A percentile compares a stretch with the other conserved stretches of the same genome.
Conservation (phyloP, 2,797 vertebrate genomes). For the Monodelphis domestica region DNA sequence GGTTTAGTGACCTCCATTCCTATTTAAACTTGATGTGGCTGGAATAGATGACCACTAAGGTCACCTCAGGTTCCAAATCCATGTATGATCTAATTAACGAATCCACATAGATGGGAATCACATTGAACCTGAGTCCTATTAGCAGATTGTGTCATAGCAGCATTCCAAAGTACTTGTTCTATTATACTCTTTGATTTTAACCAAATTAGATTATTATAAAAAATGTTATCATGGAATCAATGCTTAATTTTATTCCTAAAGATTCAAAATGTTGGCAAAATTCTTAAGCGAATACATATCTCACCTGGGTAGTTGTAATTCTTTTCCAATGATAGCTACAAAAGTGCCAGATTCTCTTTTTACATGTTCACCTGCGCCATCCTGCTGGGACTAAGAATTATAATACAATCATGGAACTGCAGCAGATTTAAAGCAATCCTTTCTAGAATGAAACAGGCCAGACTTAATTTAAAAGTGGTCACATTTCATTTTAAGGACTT, state of each 20-base stretch:
- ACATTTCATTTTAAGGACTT: conserved; percentile 60
- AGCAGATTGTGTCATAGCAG: conserved; percentile 14
- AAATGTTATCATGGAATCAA: conserved; percentile 17
- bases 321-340: conserved; percentile 7
- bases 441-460: conserved; percentile 52
- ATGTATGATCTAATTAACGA: neutral
- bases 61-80: neutral
- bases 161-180: conserved; percentile 32
- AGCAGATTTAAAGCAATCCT: conserved; percentile 45
- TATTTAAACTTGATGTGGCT: neutral
- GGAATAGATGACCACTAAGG: neutral
- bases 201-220: conserved; percentile 25
- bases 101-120: neutral
- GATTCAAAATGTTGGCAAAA: conserved; percentile 20
- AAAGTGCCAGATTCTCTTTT: conserved; percentile 2
- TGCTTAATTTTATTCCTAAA: conserved; percentile 55
- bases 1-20: neutral
- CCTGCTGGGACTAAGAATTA: conserved; percentile 48
- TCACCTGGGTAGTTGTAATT: neutral
- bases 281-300: neutral
- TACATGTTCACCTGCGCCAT: neutral
- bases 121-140: conserved; percentile 6
- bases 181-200: conserved; percentile 4
- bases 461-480: conserved; percentile 57
- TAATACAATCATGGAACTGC: conserved; percentile 6